phyloP scores from a whole-genome alignment of 2,113 vertebrate genomes.

The Coturnix japonica region DNA sequence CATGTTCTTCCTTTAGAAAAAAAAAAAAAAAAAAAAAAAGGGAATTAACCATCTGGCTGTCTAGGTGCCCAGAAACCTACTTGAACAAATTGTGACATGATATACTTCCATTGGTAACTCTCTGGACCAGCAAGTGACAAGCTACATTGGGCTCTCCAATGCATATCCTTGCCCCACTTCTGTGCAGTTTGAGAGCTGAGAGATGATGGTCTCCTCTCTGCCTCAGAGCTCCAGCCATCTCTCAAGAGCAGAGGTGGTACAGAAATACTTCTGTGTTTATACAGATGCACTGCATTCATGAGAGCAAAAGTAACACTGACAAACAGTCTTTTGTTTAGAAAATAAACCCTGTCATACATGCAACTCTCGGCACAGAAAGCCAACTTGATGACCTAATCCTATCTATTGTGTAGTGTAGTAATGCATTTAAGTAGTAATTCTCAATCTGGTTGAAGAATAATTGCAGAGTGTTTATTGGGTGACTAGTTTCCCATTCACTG shows the following conservation, averaged over 20 bases:
- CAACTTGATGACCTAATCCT: constrained; percentile 55
- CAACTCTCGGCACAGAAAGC: not conserved
- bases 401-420: constrained; percentile 31
- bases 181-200: not conserved
- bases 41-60: constrained; percentile 70
- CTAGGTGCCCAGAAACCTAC: constrained; percentile 25
- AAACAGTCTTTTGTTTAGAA: constrained; percentile 59
- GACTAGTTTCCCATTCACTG: constrained; percentile 1
- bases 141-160: not conserved
- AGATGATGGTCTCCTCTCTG: not conserved
- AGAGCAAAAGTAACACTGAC: constrained; percentile 55
- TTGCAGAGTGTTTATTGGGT: not conserved
- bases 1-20: not conserved
- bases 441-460: constrained; percentile 27
- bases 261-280: constrained; percentile 13
- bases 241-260: not conserved
- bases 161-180: not conserved
- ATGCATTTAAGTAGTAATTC: constrained; percentile 35
- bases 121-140: not conserved
- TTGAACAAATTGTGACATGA: not conserved
- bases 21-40: not conserved
- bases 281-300: not conserved
- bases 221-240: not conserved
- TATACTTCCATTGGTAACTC: not conserved
- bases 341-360: constrained; percentile 49